These are phyloP conservation scores for Sinhomidia bicolor DNA, from an alignment of 2,888 invertebrate species.

Conservation along the genomic window DNA sequence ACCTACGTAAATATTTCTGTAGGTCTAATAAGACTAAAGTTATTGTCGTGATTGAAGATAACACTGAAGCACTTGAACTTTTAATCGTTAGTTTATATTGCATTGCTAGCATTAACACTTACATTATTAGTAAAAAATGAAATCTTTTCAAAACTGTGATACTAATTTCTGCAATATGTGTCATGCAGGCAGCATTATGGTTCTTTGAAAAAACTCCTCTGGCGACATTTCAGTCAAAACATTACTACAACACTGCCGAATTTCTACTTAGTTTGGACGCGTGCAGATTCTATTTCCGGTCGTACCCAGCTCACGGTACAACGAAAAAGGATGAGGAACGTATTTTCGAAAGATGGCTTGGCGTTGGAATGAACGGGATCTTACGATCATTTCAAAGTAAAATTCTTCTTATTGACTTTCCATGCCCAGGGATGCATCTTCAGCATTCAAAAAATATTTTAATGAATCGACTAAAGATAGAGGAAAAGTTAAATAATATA, in stretches of 20 bases:
- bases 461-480: conserved; percentile 37
- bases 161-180: neutral
- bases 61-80: conserved; percentile 65
- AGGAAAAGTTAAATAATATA: conserved; percentile 47
- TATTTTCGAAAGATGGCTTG: conserved; percentile 62
- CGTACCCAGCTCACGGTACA: conserved; percentile 16
- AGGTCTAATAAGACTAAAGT: conserved; percentile 51
- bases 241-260: conserved; percentile 33
- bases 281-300: conserved; percentile 49
- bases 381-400: conserved; percentile 20
- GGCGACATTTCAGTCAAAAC: conserved; percentile 66
- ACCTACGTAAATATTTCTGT: no score
- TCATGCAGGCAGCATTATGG: conserved; percentile 64
- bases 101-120: no score
- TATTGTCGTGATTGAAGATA: conserved; percentile 63
- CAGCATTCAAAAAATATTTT: conserved; percentile 39
- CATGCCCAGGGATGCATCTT: conserved; percentile 58
- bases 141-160: neutral
- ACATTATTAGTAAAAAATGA: neutral
- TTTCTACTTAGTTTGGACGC: conserved; percentile 58
- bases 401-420: conserved; percentile 70
- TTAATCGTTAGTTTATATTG: conserved; percentile 47
- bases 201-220: conserved; percentile 69
- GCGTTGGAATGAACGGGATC: conserved; percentile 65
- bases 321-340: conserved; percentile 50